Base-by-base conservation (phyloP, 2,888 invertebrate genomes). In the Polymixis lichenea region DNA sequence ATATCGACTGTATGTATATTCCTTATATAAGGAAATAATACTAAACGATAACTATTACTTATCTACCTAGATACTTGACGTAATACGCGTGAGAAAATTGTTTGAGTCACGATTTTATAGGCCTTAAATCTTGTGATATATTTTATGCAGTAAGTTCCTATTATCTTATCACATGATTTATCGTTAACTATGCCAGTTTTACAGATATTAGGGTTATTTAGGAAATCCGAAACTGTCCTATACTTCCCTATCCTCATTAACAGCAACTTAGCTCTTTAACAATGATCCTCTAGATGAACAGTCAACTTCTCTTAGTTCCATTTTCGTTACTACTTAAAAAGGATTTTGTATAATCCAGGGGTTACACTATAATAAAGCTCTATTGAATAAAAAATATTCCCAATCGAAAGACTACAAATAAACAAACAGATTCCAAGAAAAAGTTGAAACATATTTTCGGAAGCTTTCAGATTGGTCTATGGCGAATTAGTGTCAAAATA, bases 1-100 rank as follows among this genome's bases (percentile, higher is more conserved):
- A 87, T 85, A 85, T 87, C 72, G 73, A 46, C 60, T 51, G 13
- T 76, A 69, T 80, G 61, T 65, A 60, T 83, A 79, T 60, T 83
- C 72, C 72, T 56, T 80, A 51, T 17, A 67, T 77, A 77, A 88
- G 87, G 87, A 88, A 87, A 84, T 86, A 81, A 87, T 79, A 77
- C 71, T 76, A 77, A 82, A 73, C 82, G 67, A 82, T 80, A 78
- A 68, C 77, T 80, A 78, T 85, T 83, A 85, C 58, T 74, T 80
- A 78, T 67, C 77, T 73, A 73, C 49, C 61, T 75, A 77, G 74
- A 65, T 77, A 76, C 62, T 51, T 73, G 75, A 87, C 49, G 81
- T 85, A 88, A 87, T 75, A 51, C 53, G 43, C 73, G 71, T 88
- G 83, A 80, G 83, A 83, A 86, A 70, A 79, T 69, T 65, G 74